Conservation (phyloP, 2,113 vertebrate species). For the Periophthalmodon schlosseri region DNA sequence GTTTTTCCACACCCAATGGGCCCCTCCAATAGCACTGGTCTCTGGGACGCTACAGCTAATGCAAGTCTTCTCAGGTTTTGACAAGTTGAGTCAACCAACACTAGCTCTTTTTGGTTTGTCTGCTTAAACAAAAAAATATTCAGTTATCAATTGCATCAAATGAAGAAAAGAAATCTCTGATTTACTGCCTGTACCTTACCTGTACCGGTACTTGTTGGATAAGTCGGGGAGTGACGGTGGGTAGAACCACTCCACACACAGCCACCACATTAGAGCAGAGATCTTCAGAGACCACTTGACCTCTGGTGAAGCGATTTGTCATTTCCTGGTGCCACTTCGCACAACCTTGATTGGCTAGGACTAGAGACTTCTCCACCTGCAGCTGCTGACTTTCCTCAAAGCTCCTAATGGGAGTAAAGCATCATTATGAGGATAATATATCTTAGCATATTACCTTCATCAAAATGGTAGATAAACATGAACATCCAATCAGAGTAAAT, state of each 20-base stretch:
- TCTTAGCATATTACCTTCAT: not conserved
- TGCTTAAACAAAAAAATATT: constrained; percentile 17
- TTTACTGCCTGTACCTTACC: accelerated
- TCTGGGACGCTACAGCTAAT: constrained; percentile 87
- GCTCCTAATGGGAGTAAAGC: constrained; percentile 68
- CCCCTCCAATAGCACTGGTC: constrained; percentile 92
- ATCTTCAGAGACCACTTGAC: constrained; percentile 85
- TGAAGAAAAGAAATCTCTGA: not conserved
- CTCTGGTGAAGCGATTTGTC: constrained; percentile 74
- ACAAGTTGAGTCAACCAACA: constrained; percentile 89
- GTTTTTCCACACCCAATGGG: constrained; percentile 97
- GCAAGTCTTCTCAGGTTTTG: constrained; percentile 89
- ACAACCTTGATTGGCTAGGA: constrained; percentile 85
- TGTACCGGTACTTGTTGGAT: constrained; percentile 73
- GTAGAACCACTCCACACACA: constrained; percentile 88
- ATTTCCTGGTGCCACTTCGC: constrained; percentile 83
- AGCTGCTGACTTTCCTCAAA: constrained; percentile 87
- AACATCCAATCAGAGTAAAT: not conserved
- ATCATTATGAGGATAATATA: not conserved
- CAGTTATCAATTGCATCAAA: not conserved
- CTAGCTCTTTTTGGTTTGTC: constrained; percentile 69
- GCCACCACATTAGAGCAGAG: constrained; percentile 85
- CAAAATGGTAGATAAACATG: not conserved
- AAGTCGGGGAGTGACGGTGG: constrained; percentile 63
- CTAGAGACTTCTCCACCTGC: constrained; percentile 86